These are phyloP conservation scores for Accipiter cooperii DNA, from an alignment of 2,113 vertebrate species.

Conservation along the genomic window DNA sequence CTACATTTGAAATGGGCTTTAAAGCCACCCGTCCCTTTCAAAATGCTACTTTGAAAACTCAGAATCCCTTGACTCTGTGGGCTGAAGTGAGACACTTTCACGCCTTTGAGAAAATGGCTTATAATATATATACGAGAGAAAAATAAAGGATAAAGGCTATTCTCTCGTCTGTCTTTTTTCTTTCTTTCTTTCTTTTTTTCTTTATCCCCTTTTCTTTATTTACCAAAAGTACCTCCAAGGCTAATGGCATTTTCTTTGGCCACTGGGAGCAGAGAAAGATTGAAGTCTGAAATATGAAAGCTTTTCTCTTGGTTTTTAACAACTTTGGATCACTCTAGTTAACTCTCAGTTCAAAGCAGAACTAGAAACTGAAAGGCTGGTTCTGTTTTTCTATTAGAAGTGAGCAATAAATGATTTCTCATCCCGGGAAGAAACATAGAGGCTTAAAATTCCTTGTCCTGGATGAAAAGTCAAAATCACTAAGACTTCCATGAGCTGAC, in stretches of 20 bases:
- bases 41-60: conserved; percentile 14
- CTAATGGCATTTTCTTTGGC: conserved; percentile 51
- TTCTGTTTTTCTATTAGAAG: neutral
- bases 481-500: neutral
- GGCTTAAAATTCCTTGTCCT: conserved; percentile 12
- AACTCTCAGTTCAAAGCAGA: conserved; percentile 40
- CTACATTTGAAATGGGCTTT: neutral
- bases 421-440: neutral
- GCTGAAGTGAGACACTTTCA: neutral
- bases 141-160: conserved; percentile 23
- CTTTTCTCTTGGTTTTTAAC: conserved; percentile 37
- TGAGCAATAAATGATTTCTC: neutral
- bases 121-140: neutral
- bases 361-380: neutral
- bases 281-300: conserved; percentile 55
- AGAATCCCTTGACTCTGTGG: neutral
- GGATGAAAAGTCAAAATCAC: conserved; percentile 24
- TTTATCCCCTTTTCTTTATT: conserved; percentile 34
- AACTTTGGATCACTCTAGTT: conserved; percentile 42
- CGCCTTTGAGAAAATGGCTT: conserved; percentile 10
- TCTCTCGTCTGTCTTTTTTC: neutral
- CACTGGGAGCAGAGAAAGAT: conserved; percentile 4
- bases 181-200: neutral
- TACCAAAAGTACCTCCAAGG: conserved; percentile 29
- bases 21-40: conserved; percentile 21